Evolutionary conservation across 2,797 vertebrate genomes (phyloP), one percentile per base, ranked within the genome.

Genomic region (Carapus acus): DNA sequence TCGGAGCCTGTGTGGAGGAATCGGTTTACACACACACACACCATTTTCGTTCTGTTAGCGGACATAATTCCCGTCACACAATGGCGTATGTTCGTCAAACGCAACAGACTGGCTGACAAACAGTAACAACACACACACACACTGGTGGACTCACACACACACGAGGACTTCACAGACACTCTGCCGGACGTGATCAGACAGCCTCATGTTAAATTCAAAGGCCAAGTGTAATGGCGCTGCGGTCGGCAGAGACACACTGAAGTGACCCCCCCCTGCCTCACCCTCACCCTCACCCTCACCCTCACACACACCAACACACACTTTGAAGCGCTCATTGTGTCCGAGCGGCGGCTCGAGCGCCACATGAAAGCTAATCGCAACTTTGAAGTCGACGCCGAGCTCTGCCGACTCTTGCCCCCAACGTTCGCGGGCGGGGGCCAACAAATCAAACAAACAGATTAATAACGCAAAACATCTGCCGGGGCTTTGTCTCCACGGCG

Each of bases 351-450:
- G 49, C 62, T 69, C 40, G 61, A 72, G 69, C 69, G 68, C 21
- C 58, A 78, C 73, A 84, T 81, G 77, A 84, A 83, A 84, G 82
- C 59, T 39, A 31, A 58, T 27, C 38, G 21, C 51, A 79, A 81
- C 81, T 83, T 84, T 83, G 83, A 86, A 83, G 83, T 80, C 39
- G 21, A 73, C 58, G 54, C 59, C 15, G 66, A 67, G n/a, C n/a
- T n/a, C n/a, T 61, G 2, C 65, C 47, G 51, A 72, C 57, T 67
- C 65, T 49, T 47, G 20, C 23, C 68, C 72, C 4, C 55, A 67
- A 60, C 74, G 73, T 63, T 80, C 68, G 55, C 7, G 11, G 44
- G 40, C 6, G 20, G 58, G 45, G 24, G 9, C 56, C 20, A n/a
- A 31, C 37, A 49, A 76, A 76, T 79, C 73, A 77, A 70, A 71